phyloP scores from a whole-genome alignment of 2,797 vertebrate genomes.

The Ficedula albicollis region DNA sequence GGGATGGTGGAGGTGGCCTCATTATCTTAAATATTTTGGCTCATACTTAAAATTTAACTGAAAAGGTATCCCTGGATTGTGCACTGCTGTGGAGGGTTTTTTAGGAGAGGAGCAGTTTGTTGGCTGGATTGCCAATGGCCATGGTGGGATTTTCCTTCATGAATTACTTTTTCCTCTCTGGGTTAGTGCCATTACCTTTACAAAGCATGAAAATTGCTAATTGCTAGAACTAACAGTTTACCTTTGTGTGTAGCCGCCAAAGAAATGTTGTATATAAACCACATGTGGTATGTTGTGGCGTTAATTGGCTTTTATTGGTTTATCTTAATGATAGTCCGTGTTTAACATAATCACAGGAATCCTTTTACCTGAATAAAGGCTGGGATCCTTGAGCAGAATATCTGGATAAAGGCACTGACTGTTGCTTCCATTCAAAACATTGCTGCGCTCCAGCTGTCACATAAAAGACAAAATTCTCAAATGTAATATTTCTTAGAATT shows the following conservation, averaged over 20 bases:
- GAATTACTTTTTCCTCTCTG: not conserved
- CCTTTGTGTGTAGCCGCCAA: not conserved
- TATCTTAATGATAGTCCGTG: not conserved
- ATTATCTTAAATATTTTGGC: not conserved
- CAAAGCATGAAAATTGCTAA: not conserved
- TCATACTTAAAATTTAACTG: not conserved
- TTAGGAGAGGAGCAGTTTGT: not conserved
- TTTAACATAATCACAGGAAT: not conserved
- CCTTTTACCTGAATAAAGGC: not conserved
- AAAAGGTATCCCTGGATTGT: not conserved
- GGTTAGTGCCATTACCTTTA: not conserved
- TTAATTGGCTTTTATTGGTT: slow-evolving; percentile 27
- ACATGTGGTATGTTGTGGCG: not conserved
- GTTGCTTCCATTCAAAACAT: not conserved
- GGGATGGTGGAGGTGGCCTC: not conserved
- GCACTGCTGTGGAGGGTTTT: not conserved
- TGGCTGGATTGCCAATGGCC: not conserved
- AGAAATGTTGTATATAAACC: not conserved
- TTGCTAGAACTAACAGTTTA: not conserved
- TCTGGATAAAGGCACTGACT: not conserved
- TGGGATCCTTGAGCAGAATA: not conserved
- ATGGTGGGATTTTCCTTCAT: not conserved
- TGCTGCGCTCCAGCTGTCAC: not conserved
- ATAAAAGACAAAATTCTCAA: not conserved
- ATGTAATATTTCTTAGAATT: not conserved